phyloP scores from a whole-genome alignment of 2,797 vertebrate species.

The Leptoclinus maculatus region DNA sequence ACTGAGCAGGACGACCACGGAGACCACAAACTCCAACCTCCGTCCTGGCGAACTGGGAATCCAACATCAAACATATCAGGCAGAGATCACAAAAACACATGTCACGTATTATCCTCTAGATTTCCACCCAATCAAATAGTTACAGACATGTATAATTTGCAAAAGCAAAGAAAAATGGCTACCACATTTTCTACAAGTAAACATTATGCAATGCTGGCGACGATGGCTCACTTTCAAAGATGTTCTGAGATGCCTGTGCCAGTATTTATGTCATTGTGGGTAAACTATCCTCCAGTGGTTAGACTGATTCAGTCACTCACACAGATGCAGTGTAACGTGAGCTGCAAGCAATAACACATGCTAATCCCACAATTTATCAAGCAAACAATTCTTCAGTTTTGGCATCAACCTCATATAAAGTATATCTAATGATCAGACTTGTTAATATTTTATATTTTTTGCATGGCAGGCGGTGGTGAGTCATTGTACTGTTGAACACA shows the following conservation, averaged over 20 bases:
- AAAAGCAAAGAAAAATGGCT: conserved; percentile 23
- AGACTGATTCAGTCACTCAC: conserved; percentile 51
- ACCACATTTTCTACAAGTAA: conserved; percentile 58
- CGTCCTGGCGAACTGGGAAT: conserved; percentile 91
- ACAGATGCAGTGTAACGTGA: conserved; percentile 47
- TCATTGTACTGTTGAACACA: conserved; percentile 57
- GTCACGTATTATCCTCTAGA: conserved; percentile 34
- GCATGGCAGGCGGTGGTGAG: conserved; percentile 45
- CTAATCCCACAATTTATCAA: conserved; percentile 43
- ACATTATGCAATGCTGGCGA: conserved; percentile 52
- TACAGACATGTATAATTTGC: conserved; percentile 50
- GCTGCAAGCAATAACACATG: conserved; percentile 51
- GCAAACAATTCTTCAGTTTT: conserved; percentile 33
- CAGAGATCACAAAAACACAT: conserved; percentile 41
- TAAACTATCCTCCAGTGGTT: conserved; percentile 59
- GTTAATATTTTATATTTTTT: conserved; percentile 43
- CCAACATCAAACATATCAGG: conserved; percentile 49
- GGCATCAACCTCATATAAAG: conserved; percentile 14
- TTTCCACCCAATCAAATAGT: conserved; percentile 40
- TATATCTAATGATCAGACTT: conserved; percentile 24
- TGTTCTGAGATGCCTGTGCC: conserved; percentile 34
- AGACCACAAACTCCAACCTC: conserved; percentile 99
- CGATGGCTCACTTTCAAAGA: conserved; percentile 52
- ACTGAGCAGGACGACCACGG: conserved; percentile 98
- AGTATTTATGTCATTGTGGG: conserved; percentile 65